Conservation (phyloP, 2,888 invertebrate species). For the Noctua fimbriata region DNA sequence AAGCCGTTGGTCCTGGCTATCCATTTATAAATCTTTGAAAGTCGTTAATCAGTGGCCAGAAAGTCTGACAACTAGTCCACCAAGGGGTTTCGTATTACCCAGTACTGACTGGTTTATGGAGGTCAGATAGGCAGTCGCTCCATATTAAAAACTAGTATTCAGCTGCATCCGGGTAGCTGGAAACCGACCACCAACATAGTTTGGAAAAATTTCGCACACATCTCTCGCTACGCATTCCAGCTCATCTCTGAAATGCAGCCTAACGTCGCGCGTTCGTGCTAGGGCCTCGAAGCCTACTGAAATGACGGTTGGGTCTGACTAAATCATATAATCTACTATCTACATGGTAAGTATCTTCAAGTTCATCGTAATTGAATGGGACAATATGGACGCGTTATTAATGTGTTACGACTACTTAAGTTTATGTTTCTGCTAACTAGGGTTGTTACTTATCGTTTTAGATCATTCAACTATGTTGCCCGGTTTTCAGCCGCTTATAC, state of each 20-base stretch:
- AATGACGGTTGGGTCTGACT: slow-evolving; percentile 11
- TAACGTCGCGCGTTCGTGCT: neutral
- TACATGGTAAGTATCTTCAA: slow-evolving; percentile 1
- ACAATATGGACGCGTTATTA: slow-evolving; percentile 13
- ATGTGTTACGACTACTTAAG: slow-evolving; percentile 30
- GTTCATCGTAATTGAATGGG: slow-evolving; percentile 10
- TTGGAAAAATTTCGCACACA: too few relatives aligned
- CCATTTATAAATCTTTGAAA: too few relatives aligned
- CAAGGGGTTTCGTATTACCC: too few relatives aligned
- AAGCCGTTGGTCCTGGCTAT: too few relatives aligned
- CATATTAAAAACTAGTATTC: too few relatives aligned
- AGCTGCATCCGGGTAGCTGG: too few relatives aligned
- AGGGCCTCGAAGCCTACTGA: neutral
- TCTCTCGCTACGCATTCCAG: neutral
- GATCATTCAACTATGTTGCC: neutral
- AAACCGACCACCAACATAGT: too few relatives aligned
- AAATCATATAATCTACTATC: slow-evolving; percentile 3
- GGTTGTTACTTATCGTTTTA: slow-evolving; percentile 23
- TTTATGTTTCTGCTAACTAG: slow-evolving; percentile 16
- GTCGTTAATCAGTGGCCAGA: too few relatives aligned
- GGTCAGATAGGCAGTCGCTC: too few relatives aligned
- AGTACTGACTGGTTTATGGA: too few relatives aligned
- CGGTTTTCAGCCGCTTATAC: neutral
- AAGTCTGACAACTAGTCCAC: too few relatives aligned
- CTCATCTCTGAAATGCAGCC: neutral